Evolutionary conservation across 2,113 vertebrate genomes (phyloP).

Genomic region (Taurulus bubalis): DNA sequence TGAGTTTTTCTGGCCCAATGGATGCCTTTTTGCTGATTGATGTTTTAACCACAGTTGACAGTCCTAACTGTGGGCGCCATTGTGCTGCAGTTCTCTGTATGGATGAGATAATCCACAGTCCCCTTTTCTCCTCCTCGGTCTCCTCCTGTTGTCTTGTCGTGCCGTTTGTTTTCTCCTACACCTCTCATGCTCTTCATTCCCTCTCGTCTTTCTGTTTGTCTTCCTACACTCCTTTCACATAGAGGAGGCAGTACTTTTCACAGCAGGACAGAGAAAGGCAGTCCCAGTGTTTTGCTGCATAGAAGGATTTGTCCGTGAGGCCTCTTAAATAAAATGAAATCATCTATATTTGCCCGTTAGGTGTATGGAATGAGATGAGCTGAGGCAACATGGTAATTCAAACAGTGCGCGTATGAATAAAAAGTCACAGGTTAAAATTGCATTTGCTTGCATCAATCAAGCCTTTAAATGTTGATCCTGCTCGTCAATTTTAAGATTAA

Average conservation of each 20-base stretch:
- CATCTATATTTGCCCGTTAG: background rate
- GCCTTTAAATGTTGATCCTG: too few species aligned
- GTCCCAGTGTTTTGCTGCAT: background rate
- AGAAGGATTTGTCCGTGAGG: conserved; percentile 9
- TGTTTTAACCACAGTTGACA: conserved; percentile 32
- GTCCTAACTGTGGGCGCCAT: background rate
- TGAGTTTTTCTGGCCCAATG: conserved; percentile 27
- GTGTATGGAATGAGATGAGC: background rate
- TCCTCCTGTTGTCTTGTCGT: background rate
- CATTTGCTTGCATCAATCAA: too few species aligned
- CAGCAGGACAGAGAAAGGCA: conserved; percentile 24
- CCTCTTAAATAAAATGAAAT: background rate
- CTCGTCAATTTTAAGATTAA: too few species aligned
- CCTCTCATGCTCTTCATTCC: conserved; percentile 29
- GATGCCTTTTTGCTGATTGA: conserved; percentile 15
- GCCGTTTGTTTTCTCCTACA: conserved; percentile 16
- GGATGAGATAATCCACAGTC: conserved; percentile 28
- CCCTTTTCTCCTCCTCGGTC: background rate
- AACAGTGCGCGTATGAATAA: background rate
- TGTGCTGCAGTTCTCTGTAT: conserved; percentile 24
- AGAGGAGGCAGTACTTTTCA: conserved; percentile 31
- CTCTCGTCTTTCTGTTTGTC: conserved; percentile 26
- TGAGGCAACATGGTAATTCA: too few species aligned
- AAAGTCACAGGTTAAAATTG: too few species aligned
- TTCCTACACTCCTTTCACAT: conserved; percentile 23